A percentile compares a stretch with the other conserved stretches of the same genome.
Evolutionary conservation across 2,113 vertebrate genomes (phyloP).

Genomic region (Thomomys bottae): DNA sequence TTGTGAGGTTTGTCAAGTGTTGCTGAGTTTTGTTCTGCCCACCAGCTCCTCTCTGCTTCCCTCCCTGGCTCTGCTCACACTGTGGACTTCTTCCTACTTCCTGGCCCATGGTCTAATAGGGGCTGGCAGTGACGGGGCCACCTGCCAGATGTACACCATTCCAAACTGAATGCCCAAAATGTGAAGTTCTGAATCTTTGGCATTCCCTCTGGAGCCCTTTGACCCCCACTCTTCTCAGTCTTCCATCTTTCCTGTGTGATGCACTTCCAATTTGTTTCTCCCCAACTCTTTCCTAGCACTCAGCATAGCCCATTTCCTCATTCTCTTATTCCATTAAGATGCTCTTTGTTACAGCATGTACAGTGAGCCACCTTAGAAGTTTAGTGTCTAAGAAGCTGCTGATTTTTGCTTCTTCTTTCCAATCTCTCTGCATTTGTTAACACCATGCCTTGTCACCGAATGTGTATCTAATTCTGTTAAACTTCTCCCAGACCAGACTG

Average conservation of each 20-base stretch:
- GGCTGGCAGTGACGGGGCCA: neutral
- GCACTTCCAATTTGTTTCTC: neutral
- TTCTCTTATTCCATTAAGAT: neutral
- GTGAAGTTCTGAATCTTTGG: neutral
- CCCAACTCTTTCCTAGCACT: neutral
- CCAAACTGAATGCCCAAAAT: neutral
- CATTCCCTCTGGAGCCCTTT: neutral
- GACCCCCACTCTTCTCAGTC: too few species aligned
- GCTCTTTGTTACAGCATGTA: neutral
- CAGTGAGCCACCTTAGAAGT: neutral
- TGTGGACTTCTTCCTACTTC: neutral
- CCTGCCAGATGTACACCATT: neutral
- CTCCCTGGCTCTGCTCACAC: neutral
- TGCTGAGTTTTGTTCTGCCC: neutral
- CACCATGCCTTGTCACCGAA: neutral
- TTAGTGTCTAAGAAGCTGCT: slow-evolving; percentile 2
- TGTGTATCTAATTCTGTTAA: neutral
- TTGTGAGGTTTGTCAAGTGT: neutral
- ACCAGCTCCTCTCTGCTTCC: neutral
- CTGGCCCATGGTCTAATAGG: neutral
- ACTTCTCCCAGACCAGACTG: neutral
- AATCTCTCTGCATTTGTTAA: too few species aligned
- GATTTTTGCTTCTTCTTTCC: neutral
- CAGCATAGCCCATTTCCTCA: neutral
- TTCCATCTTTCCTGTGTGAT: neutral